Percentiles rank a stretch among this genome's conserved stretches.
Evolutionary conservation across 2,888 invertebrate genomes (phyloP).

Genomic region (Malthinus seriepunctatus): DNA sequence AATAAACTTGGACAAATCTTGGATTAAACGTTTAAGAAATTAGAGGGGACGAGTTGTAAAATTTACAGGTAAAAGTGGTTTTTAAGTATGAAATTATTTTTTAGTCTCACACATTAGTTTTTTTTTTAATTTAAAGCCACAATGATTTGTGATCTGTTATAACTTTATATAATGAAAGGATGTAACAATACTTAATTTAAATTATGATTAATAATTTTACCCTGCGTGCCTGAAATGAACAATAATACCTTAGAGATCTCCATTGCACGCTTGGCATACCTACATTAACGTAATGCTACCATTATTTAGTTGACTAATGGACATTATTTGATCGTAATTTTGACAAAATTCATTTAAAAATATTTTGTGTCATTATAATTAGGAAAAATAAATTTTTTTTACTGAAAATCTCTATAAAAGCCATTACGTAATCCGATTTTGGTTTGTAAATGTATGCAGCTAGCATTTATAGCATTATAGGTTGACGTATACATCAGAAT

Average conservation of each 20-base stretch:
- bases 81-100: too few species aligned
- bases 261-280: slow-evolving; percentile 6
- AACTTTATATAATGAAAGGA: too few species aligned
- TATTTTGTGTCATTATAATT: background rate
- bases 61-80: too few species aligned
- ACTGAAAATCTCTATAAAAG: slow-evolving; percentile 31
- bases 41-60: too few species aligned
- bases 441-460: slow-evolving; percentile 24
- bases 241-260: slow-evolving; percentile 9
- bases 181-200: too few species aligned
- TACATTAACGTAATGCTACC: slow-evolving; percentile 15
- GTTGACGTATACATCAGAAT: slow-evolving; percentile 34
- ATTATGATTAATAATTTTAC: background rate
- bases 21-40: too few species aligned
- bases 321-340: slow-evolving; percentile 12
- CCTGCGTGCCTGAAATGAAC: background rate
- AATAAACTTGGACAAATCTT: too few species aligned
- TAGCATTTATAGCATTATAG: slow-evolving; percentile 31
- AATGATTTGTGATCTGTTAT: too few species aligned
- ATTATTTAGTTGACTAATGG: slow-evolving; percentile 11
- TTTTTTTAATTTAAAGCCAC: too few species aligned
- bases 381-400: too few species aligned
- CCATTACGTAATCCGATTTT: slow-evolving; percentile 34
- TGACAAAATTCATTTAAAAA: slow-evolving; percentile 11
- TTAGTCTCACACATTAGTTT: too few species aligned